Base-by-base conservation (phyloP, 1,140 invertebrate species). In the Steinernema khuongi region DNA sequence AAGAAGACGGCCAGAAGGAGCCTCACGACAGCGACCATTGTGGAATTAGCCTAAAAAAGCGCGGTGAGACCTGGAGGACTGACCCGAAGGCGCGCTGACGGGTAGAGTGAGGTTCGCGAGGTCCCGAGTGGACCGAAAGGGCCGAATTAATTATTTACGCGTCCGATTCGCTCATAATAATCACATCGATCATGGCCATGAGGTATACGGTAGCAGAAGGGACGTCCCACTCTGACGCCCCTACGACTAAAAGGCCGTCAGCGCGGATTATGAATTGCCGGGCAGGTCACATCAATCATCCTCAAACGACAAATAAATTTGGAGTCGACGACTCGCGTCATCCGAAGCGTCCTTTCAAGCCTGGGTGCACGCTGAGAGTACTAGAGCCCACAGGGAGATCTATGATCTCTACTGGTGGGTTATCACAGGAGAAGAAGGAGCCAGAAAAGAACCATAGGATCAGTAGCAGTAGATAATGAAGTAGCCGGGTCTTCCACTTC, bases 21-120 rank as follows among this genome's bases (percentile, higher is more conserved):
- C 50, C 50, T 60, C 11, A 60, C 50, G 50, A 60, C 7, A 60
- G 50, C 50, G 50, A 60, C 50, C 50, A 60, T 60, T 60, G 11
- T 22, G 50, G 7, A 60, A 60, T 26, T 26, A 7, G 26, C 50
- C 50, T 60, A 22, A 22, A 60, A 60, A 41, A 7, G 36, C 36
- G 36, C 7, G 7, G 36, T n/a, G 7, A 41, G n/a, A 41, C 7
- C 36, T 11, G 7, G 36, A 7, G 36, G 36, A 41, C 36, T 41
- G 36, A 41, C 7, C 7, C n/a, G 36, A 41, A 41, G 7, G 36
- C 7, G 36, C 36, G 36, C 36, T 7, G 36, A 41, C 7, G n/a
- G 36, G 7, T 11, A 41, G 36, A 41, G 36, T 41, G 36, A 41
- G n/a, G n/a, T n/a, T 41, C 36, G 36, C 36, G 36, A 41, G 36